These are phyloP conservation scores for Pristis pectinata DNA, from an alignment of 2,797 vertebrate species.

Conservation along the genomic window DNA sequence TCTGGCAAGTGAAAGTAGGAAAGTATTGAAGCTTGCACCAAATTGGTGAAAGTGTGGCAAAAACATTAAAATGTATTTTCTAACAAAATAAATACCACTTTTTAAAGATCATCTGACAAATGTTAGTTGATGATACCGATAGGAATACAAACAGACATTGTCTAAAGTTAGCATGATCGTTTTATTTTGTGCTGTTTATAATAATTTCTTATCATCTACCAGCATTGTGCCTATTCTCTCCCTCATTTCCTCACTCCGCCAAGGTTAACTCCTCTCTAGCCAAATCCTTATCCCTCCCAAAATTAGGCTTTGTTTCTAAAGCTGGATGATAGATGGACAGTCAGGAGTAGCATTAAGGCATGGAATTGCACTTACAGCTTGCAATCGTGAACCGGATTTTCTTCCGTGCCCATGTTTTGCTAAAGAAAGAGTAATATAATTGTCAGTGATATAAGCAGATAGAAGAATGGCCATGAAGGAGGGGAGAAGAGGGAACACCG, in stretches of 20 bases:
- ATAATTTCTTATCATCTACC: not conserved
- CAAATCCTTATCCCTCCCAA: not conserved
- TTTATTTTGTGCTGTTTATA: not conserved
- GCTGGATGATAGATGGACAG: not conserved
- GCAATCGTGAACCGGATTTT: not conserved
- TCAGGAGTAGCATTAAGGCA: not conserved
- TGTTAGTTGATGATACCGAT: not conserved
- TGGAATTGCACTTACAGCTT: not conserved
- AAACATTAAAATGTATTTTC: slow-evolving; percentile 3
- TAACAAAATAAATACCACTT: not conserved
- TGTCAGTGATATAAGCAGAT: not conserved
- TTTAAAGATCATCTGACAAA: not conserved
- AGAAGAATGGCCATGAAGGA: not conserved
- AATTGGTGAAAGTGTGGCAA: not conserved
- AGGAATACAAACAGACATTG: not conserved
- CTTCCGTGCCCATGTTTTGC: not conserved
- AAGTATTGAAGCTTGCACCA: not conserved
- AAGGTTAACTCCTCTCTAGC: not conserved
- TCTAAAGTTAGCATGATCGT: not conserved
- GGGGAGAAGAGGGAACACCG: not conserved
- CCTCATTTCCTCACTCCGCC: not conserved
- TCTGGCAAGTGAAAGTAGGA: not conserved
- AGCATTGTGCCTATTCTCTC: not conserved
- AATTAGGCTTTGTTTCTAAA: not conserved
- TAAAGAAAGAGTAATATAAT: not conserved